These are phyloP conservation scores for Ganaspis sp. DNA, from an alignment of 1,140 invertebrate genomes.

Conservation along the genomic window DNA sequence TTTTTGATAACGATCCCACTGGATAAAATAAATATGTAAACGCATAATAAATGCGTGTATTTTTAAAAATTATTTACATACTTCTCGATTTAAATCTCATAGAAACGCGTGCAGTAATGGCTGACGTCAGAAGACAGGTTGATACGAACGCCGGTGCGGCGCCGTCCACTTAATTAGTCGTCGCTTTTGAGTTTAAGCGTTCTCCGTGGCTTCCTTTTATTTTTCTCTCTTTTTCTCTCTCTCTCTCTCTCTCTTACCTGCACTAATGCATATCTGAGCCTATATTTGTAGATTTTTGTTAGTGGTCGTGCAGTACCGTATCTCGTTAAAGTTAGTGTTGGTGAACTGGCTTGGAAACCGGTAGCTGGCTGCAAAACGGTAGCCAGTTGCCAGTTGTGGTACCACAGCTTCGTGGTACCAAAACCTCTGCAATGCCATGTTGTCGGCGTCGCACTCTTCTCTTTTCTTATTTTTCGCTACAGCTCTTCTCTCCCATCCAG, in stretches of 20 bases:
- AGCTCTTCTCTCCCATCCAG: conserved; percentile 3
- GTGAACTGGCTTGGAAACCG: conserved; percentile 39
- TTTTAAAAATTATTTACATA: no score
- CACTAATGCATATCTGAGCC: neutral
- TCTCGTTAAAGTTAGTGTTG: conserved; percentile 32
- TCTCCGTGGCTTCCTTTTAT: neutral
- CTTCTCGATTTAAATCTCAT: neutral
- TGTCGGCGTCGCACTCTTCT: conserved; percentile 12
- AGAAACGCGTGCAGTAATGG: neutral
- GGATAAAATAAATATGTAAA: no score
- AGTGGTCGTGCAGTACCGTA: conserved; percentile 18
- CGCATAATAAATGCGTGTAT: no score
- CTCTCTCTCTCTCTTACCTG: neutral
- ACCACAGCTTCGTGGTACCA: conserved; percentile 23
- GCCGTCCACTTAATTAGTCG: conserved; percentile 36
- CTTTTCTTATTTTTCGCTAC: neutral
- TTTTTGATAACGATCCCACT: no score
- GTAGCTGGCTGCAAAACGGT: conserved; percentile 36
- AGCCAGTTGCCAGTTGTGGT: conserved; percentile 27
- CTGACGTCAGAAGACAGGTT: conserved; percentile 16
- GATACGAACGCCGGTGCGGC: conserved; percentile 13
- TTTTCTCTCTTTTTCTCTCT: neutral
- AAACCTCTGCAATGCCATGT: neutral
- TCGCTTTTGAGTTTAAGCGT: conserved; percentile 23
- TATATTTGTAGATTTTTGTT: neutral